Percentiles rank a stretch among this genome's conserved stretches.
These are phyloP conservation scores for Artibeus lituratus DNA, from an alignment of 2,797 vertebrate species.

Conservation along the genomic window DNA sequence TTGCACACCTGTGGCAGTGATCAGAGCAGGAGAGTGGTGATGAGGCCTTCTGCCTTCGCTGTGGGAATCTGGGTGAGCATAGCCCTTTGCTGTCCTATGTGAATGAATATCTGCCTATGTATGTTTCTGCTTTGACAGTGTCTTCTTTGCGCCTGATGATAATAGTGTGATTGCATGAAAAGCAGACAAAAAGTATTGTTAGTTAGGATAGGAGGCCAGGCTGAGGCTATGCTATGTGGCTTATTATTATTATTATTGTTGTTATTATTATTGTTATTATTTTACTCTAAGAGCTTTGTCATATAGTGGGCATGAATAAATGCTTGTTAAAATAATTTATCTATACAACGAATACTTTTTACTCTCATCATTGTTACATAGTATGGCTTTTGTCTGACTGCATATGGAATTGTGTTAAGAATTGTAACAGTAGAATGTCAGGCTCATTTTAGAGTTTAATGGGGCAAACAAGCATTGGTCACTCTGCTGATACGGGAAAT, in stretches of 20 bases:
- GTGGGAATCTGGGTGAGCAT: neutral
- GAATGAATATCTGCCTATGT: neutral
- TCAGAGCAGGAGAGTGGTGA: neutral
- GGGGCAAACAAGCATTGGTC: neutral
- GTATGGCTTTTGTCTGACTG: neutral
- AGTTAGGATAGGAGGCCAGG: neutral
- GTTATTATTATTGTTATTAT: neutral
- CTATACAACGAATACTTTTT: neutral
- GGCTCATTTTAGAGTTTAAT: neutral
- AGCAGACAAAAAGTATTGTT: neutral
- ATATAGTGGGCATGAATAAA: neutral
- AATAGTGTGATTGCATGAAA: neutral
- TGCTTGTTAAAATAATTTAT: neutral
- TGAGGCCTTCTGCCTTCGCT: neutral
- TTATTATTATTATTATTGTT: neutral
- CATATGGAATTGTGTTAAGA: neutral
- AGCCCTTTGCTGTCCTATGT: neutral
- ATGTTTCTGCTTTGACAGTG: neutral
- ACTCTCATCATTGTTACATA: neutral
- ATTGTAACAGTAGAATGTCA: neutral
- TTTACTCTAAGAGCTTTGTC: neutral
- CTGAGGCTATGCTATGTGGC: neutral
- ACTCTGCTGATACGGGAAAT: neutral
- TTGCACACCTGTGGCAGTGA: neutral
- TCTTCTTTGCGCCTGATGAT: neutral